Evolutionary conservation across 2,888 invertebrate species (phyloP), one percentile per base, ranked within the genome.

Genomic region (Mesorhabditis belari): DNA sequence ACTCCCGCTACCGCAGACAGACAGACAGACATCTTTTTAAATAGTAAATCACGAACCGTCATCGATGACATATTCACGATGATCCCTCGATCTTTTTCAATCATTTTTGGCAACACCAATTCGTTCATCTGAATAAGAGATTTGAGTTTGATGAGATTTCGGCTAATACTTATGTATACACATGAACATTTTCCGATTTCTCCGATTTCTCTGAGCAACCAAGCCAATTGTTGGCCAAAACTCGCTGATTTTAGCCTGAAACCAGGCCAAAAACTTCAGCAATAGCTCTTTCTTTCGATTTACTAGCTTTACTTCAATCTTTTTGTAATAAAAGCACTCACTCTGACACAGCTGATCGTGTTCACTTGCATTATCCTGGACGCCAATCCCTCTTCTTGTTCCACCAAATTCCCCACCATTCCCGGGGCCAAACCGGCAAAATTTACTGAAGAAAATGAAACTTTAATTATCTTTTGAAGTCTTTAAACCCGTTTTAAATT

Each of bases 21-120:
- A n/a, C n/a, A n/a, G n/a, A n/a, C n/a, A n/a, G n/a, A n/a, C n/a
- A n/a, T n/a, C n/a, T n/a, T n/a, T n/a, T n/a, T n/a, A n/a, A n/a
- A n/a, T n/a, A n/a, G n/a, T n/a, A n/a, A n/a, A n/a, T n/a, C n/a
- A 57, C 69, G 57, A 53, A 76, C 77, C 19, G 77, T 79, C 67
- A 79, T 76, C 2, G 80, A 80, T 3, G 79, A 73, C 6, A 80
- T 66, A 57, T 77, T 80, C n/a, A 80, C 76, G 55, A 80, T 69
- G 49, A 76, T 66, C 29, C 80, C 80, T n/a, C 58, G 54, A 27
- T 80, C 72, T 21, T 74, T 66, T 49, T 77, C 60, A 5, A 75
- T 50, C 79, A 80, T 80, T 26, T 77, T 77, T 9, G 80, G 78
- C 6, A 80, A 65, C 29, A 80, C 62, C 5, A 69, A 35, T 61